phyloP scores from a whole-genome alignment of 1,140 invertebrate genomes.

The Pachyrhynchus sulphureomaculatus region DNA sequence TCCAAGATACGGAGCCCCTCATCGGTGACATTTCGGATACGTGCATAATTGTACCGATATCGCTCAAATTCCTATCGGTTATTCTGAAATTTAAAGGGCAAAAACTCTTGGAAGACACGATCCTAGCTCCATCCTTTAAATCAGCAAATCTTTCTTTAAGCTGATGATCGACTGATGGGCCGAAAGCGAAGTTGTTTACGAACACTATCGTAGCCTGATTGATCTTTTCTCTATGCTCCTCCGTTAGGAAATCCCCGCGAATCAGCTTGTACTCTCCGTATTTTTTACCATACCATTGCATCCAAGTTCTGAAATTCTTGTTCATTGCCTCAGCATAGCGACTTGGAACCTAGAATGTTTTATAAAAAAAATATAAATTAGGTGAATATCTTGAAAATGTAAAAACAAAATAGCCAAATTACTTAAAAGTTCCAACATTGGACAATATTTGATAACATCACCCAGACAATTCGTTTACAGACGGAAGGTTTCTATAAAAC shows the following conservation, averaged over 20 bases:
- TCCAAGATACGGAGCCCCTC: conserved; percentile 96
- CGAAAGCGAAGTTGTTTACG: conserved; percentile 99
- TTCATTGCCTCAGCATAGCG: conserved; percentile 92
- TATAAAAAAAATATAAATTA: too few relatives aligned
- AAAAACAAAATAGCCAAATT: too few relatives aligned
- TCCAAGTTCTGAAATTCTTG: conserved; percentile 86
- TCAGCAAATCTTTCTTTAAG: conserved; percentile 95
- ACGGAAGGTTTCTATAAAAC: too few relatives aligned
- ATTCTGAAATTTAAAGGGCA: conserved; percentile 97
- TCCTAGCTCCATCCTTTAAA: conserved; percentile 91
- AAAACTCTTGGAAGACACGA: conserved; percentile 98
- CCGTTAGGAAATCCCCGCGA: conserved; percentile 91
- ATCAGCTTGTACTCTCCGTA: conserved; percentile 88
- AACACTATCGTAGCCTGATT: conserved; percentile 92
- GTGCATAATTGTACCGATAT: conserved; percentile 98
- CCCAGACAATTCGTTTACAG: too few relatives aligned
- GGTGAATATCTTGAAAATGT: too few relatives aligned
- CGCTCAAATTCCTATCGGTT: conserved; percentile 82
- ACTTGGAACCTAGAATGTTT: conserved; percentile 65
- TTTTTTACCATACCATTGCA: conserved; percentile 96
- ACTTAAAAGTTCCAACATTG: too few relatives aligned
- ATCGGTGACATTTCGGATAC: conserved; percentile 94
- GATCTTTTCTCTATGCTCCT: conserved; percentile 89
- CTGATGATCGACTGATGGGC: conserved; percentile 94
- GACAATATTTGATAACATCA: too few relatives aligned